These are phyloP conservation scores for Cinclus mexicanus DNA, from an alignment of 2,113 vertebrate species.

Conservation along the genomic window DNA sequence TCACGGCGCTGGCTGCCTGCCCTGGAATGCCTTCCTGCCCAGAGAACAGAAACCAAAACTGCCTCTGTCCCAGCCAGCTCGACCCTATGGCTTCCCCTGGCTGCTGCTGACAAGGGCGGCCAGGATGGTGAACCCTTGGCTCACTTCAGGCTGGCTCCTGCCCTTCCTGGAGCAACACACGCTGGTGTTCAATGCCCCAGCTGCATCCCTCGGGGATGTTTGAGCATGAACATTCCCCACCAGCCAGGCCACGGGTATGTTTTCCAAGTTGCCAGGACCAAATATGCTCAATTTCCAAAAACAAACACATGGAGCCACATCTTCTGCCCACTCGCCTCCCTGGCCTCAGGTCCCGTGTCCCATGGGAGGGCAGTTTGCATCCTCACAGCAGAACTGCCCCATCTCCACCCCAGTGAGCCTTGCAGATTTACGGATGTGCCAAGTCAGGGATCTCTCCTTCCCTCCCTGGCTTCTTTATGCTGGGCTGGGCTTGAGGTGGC, in stretches of 20 bases:
- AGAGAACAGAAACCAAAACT: background rate
- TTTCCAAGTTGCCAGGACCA: fast-evolving
- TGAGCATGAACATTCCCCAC: fast-evolving
- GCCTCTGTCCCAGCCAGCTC: background rate
- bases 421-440: background rate
- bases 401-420: background rate
- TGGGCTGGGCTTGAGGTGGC: fast-evolving
- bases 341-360: background rate
- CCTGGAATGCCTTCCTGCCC: background rate
- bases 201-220: background rate
- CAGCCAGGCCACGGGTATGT: fast-evolving
- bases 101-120: background rate
- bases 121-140: fast-evolving
- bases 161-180: fast-evolving
- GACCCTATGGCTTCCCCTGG: fast-evolving
- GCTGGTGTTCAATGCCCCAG: background rate
- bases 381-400: background rate
- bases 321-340: background rate
- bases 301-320: fast-evolving
- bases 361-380: fast-evolving
- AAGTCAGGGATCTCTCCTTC: background rate
- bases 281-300: fast-evolving
- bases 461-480: fast-evolving
- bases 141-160: fast-evolving
- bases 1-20: fast-evolving